Conservation (phyloP, 2,113 vertebrate species). For the Setophaga petechia region DNA sequence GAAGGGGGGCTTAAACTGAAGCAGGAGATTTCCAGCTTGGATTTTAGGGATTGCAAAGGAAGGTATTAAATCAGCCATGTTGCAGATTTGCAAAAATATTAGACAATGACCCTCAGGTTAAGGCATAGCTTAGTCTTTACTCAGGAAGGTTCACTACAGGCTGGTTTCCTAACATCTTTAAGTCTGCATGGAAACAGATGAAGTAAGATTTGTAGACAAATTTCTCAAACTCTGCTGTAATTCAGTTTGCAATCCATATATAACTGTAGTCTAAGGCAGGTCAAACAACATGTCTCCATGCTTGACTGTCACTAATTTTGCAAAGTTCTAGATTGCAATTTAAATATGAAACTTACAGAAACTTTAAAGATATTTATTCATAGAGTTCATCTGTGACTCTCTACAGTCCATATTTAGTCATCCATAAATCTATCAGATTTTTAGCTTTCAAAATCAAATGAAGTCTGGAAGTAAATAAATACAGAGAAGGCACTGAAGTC, state of each 20-base stretch:
- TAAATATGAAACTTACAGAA: not conserved
- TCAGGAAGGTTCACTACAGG: not conserved
- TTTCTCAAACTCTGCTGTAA: not conserved
- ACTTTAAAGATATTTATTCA: not conserved
- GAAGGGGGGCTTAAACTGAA: not conserved
- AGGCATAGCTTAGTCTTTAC: not conserved
- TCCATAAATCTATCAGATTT: not conserved
- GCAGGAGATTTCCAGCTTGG: not conserved
- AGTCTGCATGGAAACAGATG: not conserved
- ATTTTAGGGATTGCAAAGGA: not conserved
- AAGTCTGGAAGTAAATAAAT: not conserved
- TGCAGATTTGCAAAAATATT: not conserved
- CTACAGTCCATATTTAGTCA: not conserved
- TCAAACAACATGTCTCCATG: not conserved
- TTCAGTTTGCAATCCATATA: not conserved
- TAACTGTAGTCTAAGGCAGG: not conserved
- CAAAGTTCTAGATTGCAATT: not conserved
- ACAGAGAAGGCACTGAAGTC: not conserved
- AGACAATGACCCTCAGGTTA: not conserved
- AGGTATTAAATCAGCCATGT: not conserved
- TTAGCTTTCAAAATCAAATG: not conserved
- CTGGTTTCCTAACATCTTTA: not conserved
- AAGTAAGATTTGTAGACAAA: not conserved
- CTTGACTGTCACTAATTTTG: not conserved
- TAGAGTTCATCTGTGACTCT: not conserved